Conservation (phyloP, 1,140 invertebrate genomes). For the Drosophila pachea region DNA sequence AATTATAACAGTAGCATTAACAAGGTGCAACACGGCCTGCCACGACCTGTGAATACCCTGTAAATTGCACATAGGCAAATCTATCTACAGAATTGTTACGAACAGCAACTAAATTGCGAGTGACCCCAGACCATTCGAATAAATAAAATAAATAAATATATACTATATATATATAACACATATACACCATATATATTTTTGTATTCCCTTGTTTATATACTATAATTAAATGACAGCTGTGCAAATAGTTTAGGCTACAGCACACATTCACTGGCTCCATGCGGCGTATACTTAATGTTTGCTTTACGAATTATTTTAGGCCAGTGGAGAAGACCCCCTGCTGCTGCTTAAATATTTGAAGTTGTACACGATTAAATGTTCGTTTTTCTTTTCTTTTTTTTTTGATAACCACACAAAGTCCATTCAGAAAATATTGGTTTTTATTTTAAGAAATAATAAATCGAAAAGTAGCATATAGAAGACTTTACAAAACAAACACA, state of each 20-base stretch:
- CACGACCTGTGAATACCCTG: not conserved
- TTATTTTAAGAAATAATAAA: constrained; percentile 43
- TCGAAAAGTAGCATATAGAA: constrained; percentile 32
- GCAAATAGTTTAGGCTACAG: not conserved
- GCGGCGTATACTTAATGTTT: not conserved
- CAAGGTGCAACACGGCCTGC: not conserved
- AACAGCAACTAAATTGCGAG: too few species aligned
- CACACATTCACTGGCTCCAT: not conserved
- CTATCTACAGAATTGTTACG: too few species aligned
- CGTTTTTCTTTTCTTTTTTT: too few species aligned
- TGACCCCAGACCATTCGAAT: too few species aligned
- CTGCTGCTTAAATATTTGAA: not conserved
- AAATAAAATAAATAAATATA: not conserved
- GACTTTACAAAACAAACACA: constrained; percentile 33
- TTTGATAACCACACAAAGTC: not conserved
- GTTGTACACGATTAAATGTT: not conserved
- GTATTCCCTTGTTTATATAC: not conserved
- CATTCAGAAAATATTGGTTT: constrained; percentile 47
- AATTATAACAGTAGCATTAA: constrained; percentile 32
- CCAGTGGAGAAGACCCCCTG: not conserved
- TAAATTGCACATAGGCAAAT: not conserved
- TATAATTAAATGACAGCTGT: not conserved
- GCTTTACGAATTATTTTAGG: not conserved
- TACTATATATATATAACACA: not conserved
- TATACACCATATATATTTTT: too few species aligned